Conservation (phyloP, 2,797 vertebrate genomes). For the Rousettus madagascariensis region DNA sequence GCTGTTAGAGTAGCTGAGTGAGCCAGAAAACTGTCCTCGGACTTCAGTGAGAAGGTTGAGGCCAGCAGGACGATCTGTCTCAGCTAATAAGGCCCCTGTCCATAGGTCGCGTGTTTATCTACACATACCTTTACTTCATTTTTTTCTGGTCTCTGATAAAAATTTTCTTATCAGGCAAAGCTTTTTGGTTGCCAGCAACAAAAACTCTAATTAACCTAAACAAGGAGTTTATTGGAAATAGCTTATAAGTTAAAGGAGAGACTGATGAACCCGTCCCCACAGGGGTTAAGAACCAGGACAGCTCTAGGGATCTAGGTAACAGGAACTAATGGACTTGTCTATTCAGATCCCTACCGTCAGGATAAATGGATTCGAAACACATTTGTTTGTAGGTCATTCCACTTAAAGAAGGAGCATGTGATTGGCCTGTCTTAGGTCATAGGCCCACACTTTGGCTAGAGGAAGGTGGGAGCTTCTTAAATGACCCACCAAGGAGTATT, state of each 20-base stretch:
- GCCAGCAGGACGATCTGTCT: neutral
- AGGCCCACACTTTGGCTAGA: neutral
- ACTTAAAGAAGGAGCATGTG: neutral
- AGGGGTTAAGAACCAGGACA: neutral
- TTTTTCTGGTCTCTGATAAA: neutral
- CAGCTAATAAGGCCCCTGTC: neutral
- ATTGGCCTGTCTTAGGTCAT: neutral
- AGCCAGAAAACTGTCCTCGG: neutral
- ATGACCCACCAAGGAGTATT: neutral
- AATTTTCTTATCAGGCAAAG: neutral
- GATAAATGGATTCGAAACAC: constrained; percentile 5
- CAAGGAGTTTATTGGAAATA: neutral
- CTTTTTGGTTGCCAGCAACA: neutral
- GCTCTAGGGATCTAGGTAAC: neutral
- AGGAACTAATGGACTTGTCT: neutral
- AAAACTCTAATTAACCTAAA: constrained; percentile 2
- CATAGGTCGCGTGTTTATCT: neutral
- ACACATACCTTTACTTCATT: neutral
- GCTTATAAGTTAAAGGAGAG: neutral
- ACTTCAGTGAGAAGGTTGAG: neutral
- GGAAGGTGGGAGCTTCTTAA: neutral
- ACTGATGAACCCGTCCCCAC: neutral
- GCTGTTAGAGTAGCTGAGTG: neutral
- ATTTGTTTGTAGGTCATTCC: constrained; percentile 25
- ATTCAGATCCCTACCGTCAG: neutral